Base-by-base conservation (phyloP, 2,797 vertebrate species). In the Gymnodraco acuticeps region DNA sequence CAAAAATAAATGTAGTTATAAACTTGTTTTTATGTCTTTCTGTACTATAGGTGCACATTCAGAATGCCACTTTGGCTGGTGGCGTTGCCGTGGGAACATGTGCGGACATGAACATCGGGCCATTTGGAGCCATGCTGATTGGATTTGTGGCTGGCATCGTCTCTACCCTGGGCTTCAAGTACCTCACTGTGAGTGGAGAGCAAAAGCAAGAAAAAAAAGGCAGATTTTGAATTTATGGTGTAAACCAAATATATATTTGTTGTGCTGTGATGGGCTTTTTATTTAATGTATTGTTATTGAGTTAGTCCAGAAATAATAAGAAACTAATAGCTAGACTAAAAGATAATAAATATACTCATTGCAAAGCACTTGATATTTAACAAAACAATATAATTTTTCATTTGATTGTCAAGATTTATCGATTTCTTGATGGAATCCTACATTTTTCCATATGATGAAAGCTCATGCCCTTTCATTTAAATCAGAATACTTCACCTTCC, bases 31-130 rank as follows among this genome's bases (percentile, higher is more conserved):
- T 77, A 3, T 63, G 14, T 71, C 3, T 64, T 62, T 48, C 5
- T 82, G 2, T 55, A 64, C 31, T 43, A 16, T 77, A 99, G 98
- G 97, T 97, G 58, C 98, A 98, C 86, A 97, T 99, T 84, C 98
- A 99, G 91, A 99, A 99, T 2, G 98, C 98, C 45, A 99, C 97
- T 2, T 88, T 99, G 71, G 98, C 98, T 1, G 98, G 98, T 54
- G 98, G 98, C 2, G 98, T 99, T 5, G 98, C 98, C 0, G 96
- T 99, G 61, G 98, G 98, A 74, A 97, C 98, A 0, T 99, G 97
- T 46, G 98, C 97, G 0, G 96, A 99, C 90, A 93, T 98, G 96
- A 1, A 2, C 27, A 98, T 98, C 9, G 75, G 86, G 0, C 96
- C 96, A 0, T 96, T 91, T 20, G 92, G 82, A 10, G 96, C 98